phyloP scores from a whole-genome alignment of 2,888 invertebrate species.

The Phasia obesa region DNA sequence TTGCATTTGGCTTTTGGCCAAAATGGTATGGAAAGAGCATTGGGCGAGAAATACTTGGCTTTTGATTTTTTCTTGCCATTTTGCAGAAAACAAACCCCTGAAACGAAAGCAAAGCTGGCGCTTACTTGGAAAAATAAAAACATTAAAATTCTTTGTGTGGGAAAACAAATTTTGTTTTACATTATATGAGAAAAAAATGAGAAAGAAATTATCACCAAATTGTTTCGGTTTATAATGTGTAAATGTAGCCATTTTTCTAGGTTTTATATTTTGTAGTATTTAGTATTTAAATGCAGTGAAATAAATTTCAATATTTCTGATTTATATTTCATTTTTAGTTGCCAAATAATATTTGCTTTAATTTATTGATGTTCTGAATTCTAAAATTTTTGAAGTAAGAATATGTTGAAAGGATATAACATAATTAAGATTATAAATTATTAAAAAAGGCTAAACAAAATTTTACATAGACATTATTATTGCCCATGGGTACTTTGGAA shows the following conservation, averaged over 20 bases:
- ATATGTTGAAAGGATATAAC: background rate
- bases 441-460: too few relatives aligned
- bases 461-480: too few relatives aligned
- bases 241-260: constrained; percentile 1
- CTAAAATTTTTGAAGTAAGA: background rate
- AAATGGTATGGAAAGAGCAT: background rate
- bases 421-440: background rate
- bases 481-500: too few relatives aligned
- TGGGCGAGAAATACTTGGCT: background rate
- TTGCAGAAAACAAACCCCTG: too few relatives aligned
- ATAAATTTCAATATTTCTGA: constrained; percentile 1
- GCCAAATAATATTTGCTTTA: constrained; percentile 7
- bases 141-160: background rate
- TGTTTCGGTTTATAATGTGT: constrained; percentile 6
- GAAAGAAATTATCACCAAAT: constrained; percentile 1
- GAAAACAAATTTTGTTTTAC: background rate
- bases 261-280: background rate
- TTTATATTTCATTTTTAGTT: background rate
- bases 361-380: constrained; percentile 1
- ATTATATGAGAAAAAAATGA: background rate
- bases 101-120: background rate
- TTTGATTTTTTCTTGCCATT: too few relatives aligned
- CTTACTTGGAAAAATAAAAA: background rate
- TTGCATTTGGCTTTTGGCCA: constrained; percentile 65
- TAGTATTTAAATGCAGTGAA: background rate